phyloP scores from a whole-genome alignment of 2,888 invertebrate species.

The Chalcosyrphus nemorum region DNA sequence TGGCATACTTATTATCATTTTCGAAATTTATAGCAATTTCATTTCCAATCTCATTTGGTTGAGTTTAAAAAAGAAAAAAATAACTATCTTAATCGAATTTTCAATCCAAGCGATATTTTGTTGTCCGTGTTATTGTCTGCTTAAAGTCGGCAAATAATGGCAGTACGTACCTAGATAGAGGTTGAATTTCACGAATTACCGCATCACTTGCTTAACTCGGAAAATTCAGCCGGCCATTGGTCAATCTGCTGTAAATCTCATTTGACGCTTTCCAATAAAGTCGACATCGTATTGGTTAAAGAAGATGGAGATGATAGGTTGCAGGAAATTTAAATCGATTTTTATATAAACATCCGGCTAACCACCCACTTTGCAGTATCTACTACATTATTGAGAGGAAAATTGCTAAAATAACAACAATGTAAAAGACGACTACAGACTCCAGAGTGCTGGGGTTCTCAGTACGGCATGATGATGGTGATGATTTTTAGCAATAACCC shows the following conservation, averaged over 20 bases:
- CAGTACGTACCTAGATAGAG: not conserved
- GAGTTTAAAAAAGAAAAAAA: not conserved
- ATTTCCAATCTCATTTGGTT: no score
- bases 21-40: no score
- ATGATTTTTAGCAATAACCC: slow-evolving; percentile 60
- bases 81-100: not conserved
- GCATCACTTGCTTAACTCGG: not conserved
- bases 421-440: slow-evolving; percentile 6
- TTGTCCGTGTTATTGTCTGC: not conserved
- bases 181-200: not conserved
- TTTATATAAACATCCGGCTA: slow-evolving; percentile 59
- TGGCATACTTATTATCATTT: no score
- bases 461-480: slow-evolving; percentile 38
- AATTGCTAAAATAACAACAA: slow-evolving; percentile 44
- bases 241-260: slow-evolving; percentile 47
- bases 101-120: not conserved
- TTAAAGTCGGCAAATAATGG: not conserved
- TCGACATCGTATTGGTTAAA: slow-evolving; percentile 13
- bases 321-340: slow-evolving; percentile 61
- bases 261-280: slow-evolving; percentile 21
- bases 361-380: slow-evolving; percentile 53
- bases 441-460: not conserved
- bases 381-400: slow-evolving; percentile 50
- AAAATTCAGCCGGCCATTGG: slow-evolving; percentile 2
- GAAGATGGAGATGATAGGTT: slow-evolving; percentile 43